Percentiles rank a stretch among this genome's conserved stretches.
Evolutionary conservation across 2,113 vertebrate genomes (phyloP).

Genomic region (Hystrix brachyura): DNA sequence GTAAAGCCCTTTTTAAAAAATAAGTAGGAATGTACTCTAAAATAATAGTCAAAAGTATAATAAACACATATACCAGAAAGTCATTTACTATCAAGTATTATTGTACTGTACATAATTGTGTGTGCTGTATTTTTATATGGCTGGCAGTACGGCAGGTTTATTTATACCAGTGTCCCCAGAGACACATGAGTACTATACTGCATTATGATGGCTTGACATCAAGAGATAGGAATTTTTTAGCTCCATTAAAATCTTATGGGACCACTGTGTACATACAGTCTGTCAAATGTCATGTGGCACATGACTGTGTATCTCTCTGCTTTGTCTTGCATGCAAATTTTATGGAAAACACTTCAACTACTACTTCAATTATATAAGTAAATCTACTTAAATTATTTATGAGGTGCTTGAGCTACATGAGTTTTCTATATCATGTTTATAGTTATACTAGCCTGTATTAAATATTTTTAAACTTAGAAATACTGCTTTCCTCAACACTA

Average conservation of each 20-base stretch:
- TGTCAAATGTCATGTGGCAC: background rate
- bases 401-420: background rate
- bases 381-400: background rate
- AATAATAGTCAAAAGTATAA: background rate
- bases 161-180: background rate
- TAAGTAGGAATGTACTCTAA: background rate
- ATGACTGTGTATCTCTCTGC: background rate
- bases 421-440: background rate
- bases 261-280: background rate
- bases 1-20: background rate
- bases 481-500: background rate
- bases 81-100: background rate
- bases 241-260: background rate
- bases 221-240: background rate
- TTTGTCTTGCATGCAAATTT: slow-evolving; percentile 44
- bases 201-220: background rate
- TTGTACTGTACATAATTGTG: background rate
- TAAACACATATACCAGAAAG: background rate
- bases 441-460: background rate
- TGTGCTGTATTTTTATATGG: background rate
- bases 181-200: background rate
- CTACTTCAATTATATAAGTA: background rate
- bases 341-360: background rate
- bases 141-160: background rate
- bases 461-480: slow-evolving; percentile 40